Evolutionary conservation across 1,140 invertebrate species (phyloP), one percentile per base, ranked within the genome.

Genomic region (Aphelenchoides besseyi): DNA sequence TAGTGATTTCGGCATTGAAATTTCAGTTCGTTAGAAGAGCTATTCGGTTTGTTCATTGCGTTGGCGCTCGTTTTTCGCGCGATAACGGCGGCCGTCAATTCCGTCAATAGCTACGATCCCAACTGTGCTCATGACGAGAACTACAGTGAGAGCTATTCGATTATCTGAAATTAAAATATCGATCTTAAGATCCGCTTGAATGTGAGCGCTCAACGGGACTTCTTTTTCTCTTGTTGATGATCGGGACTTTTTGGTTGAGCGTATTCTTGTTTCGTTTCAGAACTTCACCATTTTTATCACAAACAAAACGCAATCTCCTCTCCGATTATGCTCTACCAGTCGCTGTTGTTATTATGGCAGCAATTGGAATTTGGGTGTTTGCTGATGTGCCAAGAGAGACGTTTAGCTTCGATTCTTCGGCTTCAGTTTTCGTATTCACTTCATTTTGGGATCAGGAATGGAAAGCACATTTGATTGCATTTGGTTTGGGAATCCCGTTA

Each of bases 241-340:
- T 85, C 26, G 85, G 86, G 9, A 87, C 86, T 26, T 75, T 85
- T 5, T 87, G 85, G 86, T 28, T 86, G 23, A 82, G 83, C 23
- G 73, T 86, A 3, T 83, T 81, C 0, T 74, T 87, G 16, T 85
- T 82, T 71, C 85, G 85, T 67, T 87, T 87, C 71, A 85, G 85
- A 26, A 86, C 84, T 77, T 86, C 86, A 28, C 85, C 86, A 36
- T 87, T 81, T 75, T 79, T 87, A 69, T 86, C 82, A 64, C 83
- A 82, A 53, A 74, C 76, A 9, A 87, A 86, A 67, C 72, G 86
- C 3, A 85, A 87, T 71, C 69, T 87, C 52, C 55, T 87, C 28
- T 82, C 86, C 5, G 86, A 87, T 74, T 87, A 86, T 77, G 85
- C 86, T 18, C 76, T 87, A 3, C 86, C 86, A 57, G 72, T 86